phyloP scores from a whole-genome alignment of 2,888 invertebrate species.

The Cephus pygmeus region DNA sequence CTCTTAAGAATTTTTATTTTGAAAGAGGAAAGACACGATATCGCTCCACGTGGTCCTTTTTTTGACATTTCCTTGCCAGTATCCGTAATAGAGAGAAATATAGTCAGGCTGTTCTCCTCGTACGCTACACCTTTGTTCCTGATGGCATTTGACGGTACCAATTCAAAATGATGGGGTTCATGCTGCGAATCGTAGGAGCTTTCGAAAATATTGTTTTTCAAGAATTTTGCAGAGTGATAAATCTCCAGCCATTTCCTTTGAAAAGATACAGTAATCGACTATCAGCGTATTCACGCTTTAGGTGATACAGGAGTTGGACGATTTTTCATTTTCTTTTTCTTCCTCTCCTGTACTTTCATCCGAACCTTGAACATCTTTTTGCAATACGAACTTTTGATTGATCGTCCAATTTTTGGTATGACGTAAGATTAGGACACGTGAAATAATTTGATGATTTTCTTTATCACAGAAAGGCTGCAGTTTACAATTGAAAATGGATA shows the following conservation, averaged over 20 bases:
- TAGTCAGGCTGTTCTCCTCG: not conserved
- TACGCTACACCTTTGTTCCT: not conserved
- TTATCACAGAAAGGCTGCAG: not conserved
- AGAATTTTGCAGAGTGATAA: not conserved
- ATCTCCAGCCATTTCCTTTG: not conserved
- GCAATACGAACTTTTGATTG: not conserved
- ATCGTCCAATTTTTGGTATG: not conserved
- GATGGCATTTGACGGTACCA: not conserved
- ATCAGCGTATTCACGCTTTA: no score
- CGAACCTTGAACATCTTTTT: not conserved
- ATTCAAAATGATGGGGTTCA: not conserved
- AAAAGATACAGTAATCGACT: not conserved
- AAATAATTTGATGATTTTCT: not conserved
- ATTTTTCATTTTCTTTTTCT: not conserved
- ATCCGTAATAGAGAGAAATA: not conserved
- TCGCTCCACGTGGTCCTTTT: not conserved
- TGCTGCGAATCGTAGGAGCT: not conserved
- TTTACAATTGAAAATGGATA: not conserved
- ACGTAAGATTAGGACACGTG: not conserved
- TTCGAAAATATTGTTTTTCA: not conserved
- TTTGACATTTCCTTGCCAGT: not conserved
- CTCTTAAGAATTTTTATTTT: not conserved
- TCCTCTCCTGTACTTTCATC: not conserved
- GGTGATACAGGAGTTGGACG: no score
- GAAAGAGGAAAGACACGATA: not conserved